Base-by-base conservation (phyloP, 1,140 invertebrate genomes). In the Dufourea novaeangliae region DNA sequence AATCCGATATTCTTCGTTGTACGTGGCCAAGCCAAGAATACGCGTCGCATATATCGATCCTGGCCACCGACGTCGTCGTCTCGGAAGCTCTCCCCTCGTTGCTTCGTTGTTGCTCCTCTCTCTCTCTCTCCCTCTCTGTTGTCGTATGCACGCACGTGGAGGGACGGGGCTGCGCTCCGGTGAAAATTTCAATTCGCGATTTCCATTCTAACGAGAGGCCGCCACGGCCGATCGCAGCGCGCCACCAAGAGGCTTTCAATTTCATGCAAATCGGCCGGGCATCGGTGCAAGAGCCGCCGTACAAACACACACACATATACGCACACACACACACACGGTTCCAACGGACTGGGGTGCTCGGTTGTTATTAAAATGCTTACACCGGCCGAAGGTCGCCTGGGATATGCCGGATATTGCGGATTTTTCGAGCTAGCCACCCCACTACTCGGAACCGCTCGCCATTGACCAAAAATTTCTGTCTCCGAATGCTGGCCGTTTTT, bases 161-260 rank as follows among this genome's bases (percentile, higher is more conserved):
- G 39, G n/a, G 11, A 14, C 46, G 39, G 32, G 62, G 75, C 57
- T 20, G 54, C 29, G 63, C 67, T 29, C 54, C 41, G 62, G 54
- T 85, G 69, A 85, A 86, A 83, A 83, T 83, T 86, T 86, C 80
- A 86, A 86, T 86, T 70, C 82, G 52, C 71, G 52, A 86, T 86
- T 85, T 83, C 79, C 83, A 85, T 85, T 86, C 70, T 86, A 85
- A 86, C 84, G 84, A 86, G 85, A 80, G 73, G 72, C 73, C 57
- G 68, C 69, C 57, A 72, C n/a, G 69, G 37, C 63, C 75, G 69
- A 77, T 82, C 83, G 73, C 61, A 70, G 64, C 69, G 56, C 57
- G 63, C 68, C 79, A 52, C 64, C 69, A 69, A 64, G 77, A 64
- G 80, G 59, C 79, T 84, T 86, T 84, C 84, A 86, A 86, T 86